phyloP scores from a whole-genome alignment of 2,888 invertebrate genomes.

The Andrena minutula region DNA sequence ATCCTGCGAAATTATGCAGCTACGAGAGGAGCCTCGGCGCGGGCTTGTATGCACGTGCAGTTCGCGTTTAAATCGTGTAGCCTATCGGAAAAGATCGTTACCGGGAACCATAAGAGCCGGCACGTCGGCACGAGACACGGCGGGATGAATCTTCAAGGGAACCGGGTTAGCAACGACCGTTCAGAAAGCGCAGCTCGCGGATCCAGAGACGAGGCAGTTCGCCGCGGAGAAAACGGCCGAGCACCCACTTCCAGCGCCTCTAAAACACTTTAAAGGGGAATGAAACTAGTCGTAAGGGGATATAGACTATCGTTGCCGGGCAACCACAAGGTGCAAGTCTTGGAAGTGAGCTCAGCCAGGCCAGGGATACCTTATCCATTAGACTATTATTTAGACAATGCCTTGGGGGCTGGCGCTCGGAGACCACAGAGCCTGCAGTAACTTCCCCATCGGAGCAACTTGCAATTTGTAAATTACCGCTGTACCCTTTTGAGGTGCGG shows the following conservation, averaged over 20 bases:
- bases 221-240: slow-evolving; percentile 63
- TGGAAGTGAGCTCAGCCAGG: slow-evolving; percentile 28
- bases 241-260: slow-evolving; percentile 67
- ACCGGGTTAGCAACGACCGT: slow-evolving; percentile 64
- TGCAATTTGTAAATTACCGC: slow-evolving; percentile 63
- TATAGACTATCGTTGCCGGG: slow-evolving; percentile 64
- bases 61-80: slow-evolving; percentile 74
- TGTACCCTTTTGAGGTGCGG: slow-evolving; percentile 8
- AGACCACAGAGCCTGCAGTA: slow-evolving; percentile 25
- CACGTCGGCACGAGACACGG: slow-evolving; percentile 61
- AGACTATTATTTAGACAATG: slow-evolving; percentile 69
- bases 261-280: slow-evolving; percentile 72
- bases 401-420: slow-evolving; percentile 37
- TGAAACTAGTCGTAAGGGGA: slow-evolving; percentile 69
- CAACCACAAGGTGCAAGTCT: slow-evolving; percentile 54
- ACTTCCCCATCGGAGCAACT: slow-evolving; percentile 39
- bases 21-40: slow-evolving; percentile 33
- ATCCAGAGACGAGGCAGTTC: slow-evolving; percentile 63
- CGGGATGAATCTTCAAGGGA: slow-evolving; percentile 61
- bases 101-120: slow-evolving; percentile 68
- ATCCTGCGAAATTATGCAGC: slow-evolving; percentile 51
- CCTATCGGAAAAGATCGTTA: slow-evolving; percentile 77
- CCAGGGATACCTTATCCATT: slow-evolving; percentile 61
- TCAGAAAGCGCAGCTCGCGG: slow-evolving; percentile 44
- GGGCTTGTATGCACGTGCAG: slow-evolving; percentile 62